Conservation (phyloP, 2,797 vertebrate genomes). For the Falco columbarius region DNA sequence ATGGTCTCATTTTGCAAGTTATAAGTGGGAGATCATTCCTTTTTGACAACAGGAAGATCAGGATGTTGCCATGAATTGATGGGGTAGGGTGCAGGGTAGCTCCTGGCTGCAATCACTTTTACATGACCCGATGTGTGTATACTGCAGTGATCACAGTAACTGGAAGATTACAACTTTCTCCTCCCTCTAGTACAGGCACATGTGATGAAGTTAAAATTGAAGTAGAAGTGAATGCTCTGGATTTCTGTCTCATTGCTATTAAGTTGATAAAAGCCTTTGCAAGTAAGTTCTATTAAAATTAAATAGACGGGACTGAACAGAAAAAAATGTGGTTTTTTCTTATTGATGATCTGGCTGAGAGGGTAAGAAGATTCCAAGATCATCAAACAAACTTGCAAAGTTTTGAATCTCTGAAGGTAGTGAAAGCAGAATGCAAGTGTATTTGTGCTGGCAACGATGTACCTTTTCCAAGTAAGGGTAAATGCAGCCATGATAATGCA, state of each 20-base stretch:
- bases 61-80: not conserved
- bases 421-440: not conserved
- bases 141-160: not conserved
- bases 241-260: constrained; percentile 21
- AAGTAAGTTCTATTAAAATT: constrained; percentile 29
- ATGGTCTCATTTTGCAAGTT: not conserved
- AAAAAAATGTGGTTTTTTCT: not conserved
- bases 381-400: not conserved
- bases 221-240: not conserved
- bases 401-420: not conserved
- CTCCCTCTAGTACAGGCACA: not conserved
- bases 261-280: constrained; percentile 17
- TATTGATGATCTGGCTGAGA: not conserved
- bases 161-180: not conserved
- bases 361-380: not conserved
- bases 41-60: not conserved
- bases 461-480: not conserved
- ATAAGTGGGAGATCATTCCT: not conserved
- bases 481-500: not conserved
- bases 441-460: not conserved
- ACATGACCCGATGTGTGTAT: not conserved
- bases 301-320: not conserved
- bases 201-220: not conserved
- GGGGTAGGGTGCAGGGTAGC: not conserved
- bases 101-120: not conserved